phyloP scores from a whole-genome alignment of 2,113 vertebrate species.

The Pithys albifrons region DNA sequence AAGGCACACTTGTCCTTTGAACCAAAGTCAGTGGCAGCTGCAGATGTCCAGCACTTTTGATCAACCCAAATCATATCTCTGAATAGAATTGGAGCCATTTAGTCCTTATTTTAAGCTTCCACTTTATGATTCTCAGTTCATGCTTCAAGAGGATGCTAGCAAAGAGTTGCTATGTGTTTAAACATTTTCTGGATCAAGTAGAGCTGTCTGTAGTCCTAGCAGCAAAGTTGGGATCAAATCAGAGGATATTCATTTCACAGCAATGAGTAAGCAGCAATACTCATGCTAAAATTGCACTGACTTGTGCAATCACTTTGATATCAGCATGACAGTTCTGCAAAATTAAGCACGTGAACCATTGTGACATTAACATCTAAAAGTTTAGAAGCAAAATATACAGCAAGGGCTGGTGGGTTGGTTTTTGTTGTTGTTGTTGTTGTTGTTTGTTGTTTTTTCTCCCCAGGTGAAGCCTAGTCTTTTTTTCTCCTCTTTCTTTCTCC shows the following conservation, averaged over 20 bases:
- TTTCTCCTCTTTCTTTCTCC: not conserved
- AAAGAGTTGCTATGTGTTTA: not conserved
- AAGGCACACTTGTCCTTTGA: not conserved
- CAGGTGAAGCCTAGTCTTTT: not conserved
- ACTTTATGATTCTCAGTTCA: not conserved
- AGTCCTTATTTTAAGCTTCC: not conserved
- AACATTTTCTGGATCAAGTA: not conserved
- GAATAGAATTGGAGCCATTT: not conserved
- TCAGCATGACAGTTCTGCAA: not conserved
- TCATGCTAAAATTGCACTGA: not conserved
- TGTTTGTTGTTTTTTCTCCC: too few relatives aligned
- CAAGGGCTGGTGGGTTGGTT: not conserved
- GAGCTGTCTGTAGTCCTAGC: not conserved
- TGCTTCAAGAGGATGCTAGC: not conserved
- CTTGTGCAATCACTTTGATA: not conserved
- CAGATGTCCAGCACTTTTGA: not conserved
- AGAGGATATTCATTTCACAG: not conserved
- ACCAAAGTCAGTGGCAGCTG: not conserved
- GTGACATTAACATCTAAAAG: not conserved
- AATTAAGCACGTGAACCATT: not conserved
- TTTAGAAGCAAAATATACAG: not conserved
- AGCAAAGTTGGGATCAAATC: not conserved
- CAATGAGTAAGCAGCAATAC: constrained; percentile 11
- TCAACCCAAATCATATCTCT: not conserved
- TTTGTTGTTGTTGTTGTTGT: too few relatives aligned